Base-by-base conservation (phyloP, 2,113 vertebrate genomes). In the Solea senegalensis region DNA sequence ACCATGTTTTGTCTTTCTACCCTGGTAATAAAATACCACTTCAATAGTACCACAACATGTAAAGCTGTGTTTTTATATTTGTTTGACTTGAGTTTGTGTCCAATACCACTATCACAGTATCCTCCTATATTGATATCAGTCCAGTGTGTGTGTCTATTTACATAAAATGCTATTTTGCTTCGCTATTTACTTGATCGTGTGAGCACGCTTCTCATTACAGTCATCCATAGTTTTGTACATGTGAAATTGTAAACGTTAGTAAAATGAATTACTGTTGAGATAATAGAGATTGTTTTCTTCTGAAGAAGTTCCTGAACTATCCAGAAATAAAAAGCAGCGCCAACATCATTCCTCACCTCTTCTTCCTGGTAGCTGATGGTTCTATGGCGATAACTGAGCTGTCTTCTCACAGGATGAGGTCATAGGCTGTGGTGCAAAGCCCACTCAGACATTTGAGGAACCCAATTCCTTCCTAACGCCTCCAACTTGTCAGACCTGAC, bases 381-480 rank as follows among this genome's bases (percentile, higher is more conserved):
- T 80, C 72, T 89, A 75, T 80, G 80, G 78, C 76, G 78, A 89
- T 84, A 81, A 76, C 72, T 80, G 74, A 89, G 78, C 78, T 62
- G 69, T 83, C 73, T 74, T 27, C 77, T 78, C 66, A 62, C 73
- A 14, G 67, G 65, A 80, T 53, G 44, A 81, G 83, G 87, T 86
- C 80, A 86, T 75, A 89, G 84, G 89, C 56, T 44, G 7, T 41
- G 44, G 65, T 78, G 28, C 1, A 21, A 73, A 80, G 70, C 86
- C 88, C 84, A 89, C 89, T 80, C 87, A 84, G 76, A 87, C 76
- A 80, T 86, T 70, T 51, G 80, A 88, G 80, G 63, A 90, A 73
- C 58, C 65, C 0, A 44, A 65, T 70, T 87, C 78, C 69, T 81
- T 75, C 83, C 74, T 63, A 58, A 65, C 49, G 53, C 73, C 79